Base-by-base conservation (phyloP, 2,888 invertebrate species). In the Drosophila macrospina region DNA sequence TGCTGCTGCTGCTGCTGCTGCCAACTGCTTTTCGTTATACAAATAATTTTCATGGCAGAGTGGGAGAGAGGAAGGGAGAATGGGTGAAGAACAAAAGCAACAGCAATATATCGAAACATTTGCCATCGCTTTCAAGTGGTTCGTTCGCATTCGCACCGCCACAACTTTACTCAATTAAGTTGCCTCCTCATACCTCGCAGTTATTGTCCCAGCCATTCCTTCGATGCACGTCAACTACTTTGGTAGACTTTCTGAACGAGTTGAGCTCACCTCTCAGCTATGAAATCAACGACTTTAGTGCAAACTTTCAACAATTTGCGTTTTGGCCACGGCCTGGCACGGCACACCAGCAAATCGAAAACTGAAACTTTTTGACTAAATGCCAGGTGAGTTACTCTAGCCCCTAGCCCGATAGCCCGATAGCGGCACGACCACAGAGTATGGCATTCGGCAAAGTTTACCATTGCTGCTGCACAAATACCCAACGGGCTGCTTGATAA, bases 281-380 rank as follows among this genome's bases (percentile, higher is more conserved):
- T 88, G 88, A 88, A 84, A 84, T 84, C 83, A 84, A 84, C 83
- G 83, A 84, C 83, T 84, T 84, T 80, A 86, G 83, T 83, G 80
- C 85, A 86, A 86, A 86, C 85, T 86, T 86, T 86, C 77, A 88
- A 84, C 85, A 86, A 88, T 86, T 86, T 86, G 87, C 89, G 85
- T 86, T 86, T 85, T 88, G 83, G 83, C 83, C 77, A 83, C 84
- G 83, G 83, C 83, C 86, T 84, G 83, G 83, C 83, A 88, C 80
- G 73, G 73, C 65, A 60, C 52, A 65, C 68, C 78, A 71, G 68
- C 86, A 84, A 84, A 88, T 86, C 86, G 88, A 84, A 84, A 86
- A 78, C 88, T 74, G 77, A 82, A 84, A 88, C 80, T 84, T 84
- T 84, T 86, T 66, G 77, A 87, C 82, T 72, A 76, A 60, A 56